These are phyloP conservation scores for Prosapia bicincta DNA, from an alignment of 2,888 invertebrate genomes.

Conservation along the genomic window DNA sequence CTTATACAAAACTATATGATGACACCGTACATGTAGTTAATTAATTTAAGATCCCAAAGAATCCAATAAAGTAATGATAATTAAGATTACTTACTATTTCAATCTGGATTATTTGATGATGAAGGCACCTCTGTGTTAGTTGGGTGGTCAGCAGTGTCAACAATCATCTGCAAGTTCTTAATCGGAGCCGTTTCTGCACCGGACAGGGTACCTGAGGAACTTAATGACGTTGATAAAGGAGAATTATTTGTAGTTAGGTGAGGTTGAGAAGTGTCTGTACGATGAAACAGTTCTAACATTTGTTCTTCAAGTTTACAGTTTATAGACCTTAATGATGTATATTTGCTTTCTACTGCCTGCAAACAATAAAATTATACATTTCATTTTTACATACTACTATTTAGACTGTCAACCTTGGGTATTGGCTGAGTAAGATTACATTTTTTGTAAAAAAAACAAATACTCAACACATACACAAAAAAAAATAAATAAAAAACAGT, in stretches of 20 bases:
- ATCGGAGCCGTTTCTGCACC: background rate
- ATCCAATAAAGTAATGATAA: no score
- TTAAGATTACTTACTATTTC: background rate
- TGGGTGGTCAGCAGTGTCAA: conserved; percentile 4
- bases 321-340: conserved; percentile 53
- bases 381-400: no score
- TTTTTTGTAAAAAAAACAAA: no score
- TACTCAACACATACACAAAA: no score
- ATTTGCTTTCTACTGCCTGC: conserved; percentile 58
- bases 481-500: no score
- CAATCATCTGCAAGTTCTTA: conserved; percentile 4
- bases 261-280: conserved; percentile 42
- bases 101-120: background rate
- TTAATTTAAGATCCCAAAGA: no score
- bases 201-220: background rate
- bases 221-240: background rate
- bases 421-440: no score
- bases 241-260: background rate
- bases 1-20: no score
- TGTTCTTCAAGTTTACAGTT: conserved; percentile 56
- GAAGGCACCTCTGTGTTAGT: background rate
- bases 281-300: conserved; percentile 51
- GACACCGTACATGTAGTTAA: no score
- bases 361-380: conserved; percentile 32
- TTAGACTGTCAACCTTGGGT: no score